These are phyloP conservation scores for Phaonia tiefii DNA, from an alignment of 2,888 invertebrate genomes.

Conservation along the genomic window DNA sequence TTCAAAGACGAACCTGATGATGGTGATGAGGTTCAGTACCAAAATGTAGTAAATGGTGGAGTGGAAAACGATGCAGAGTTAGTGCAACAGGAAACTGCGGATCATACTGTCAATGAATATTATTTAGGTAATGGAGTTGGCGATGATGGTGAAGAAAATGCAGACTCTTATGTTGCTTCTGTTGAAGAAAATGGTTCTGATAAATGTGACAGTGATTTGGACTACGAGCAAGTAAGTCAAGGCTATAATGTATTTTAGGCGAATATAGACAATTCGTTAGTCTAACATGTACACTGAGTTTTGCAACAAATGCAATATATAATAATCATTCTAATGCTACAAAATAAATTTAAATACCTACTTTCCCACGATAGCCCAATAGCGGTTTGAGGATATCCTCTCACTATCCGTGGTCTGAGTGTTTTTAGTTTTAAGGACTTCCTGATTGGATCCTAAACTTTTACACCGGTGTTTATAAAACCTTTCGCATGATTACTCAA, in stretches of 20 bases:
- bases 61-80: background rate
- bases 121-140: background rate
- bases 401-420: too few relatives aligned
- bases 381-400: too few relatives aligned
- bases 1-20: constrained; percentile 36
- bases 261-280: background rate
- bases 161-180: background rate
- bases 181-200: background rate
- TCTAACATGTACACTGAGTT: background rate
- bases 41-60: constrained; percentile 30
- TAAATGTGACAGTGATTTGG: too few relatives aligned
- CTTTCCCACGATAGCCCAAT: too few relatives aligned
- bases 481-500: too few relatives aligned
- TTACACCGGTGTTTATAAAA: too few relatives aligned
- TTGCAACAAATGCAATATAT: background rate
- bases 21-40: background rate
- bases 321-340: background rate
- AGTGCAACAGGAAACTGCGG: background rate
- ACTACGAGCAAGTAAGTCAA: background rate
- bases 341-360: background rate
- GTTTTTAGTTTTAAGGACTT: too few relatives aligned
- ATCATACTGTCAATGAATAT: too few relatives aligned
- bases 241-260: background rate
- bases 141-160: background rate
- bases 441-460: too few relatives aligned